Evolutionary conservation across 2,113 vertebrate genomes (phyloP).

Genomic region (Oriolus oriolus): DNA sequence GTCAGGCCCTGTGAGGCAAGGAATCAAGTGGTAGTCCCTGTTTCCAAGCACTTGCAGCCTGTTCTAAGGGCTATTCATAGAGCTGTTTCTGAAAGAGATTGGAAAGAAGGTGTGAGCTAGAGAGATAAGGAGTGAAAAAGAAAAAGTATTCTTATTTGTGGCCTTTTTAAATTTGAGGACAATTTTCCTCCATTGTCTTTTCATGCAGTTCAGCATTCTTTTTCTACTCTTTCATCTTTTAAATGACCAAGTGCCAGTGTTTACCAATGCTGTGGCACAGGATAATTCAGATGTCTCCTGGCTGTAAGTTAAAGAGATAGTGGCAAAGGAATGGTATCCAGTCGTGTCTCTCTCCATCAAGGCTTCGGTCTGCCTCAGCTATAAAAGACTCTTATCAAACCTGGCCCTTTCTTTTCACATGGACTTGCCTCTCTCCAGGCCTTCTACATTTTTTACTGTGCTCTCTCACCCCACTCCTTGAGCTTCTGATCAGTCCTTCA

Average conservation of each 20-base stretch:
- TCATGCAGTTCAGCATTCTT: background rate
- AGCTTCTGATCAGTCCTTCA: background rate
- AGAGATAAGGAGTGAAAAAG: background rate
- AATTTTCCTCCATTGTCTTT: background rate
- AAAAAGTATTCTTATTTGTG: background rate
- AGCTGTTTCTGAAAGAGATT: background rate
- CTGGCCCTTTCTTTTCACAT: background rate
- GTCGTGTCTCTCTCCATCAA: background rate
- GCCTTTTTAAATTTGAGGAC: background rate
- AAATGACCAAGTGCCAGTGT: background rate
- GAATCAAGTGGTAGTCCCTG: background rate
- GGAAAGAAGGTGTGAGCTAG: background rate
- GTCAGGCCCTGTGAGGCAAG: background rate
- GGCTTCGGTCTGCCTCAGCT: background rate
- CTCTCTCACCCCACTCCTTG: background rate
- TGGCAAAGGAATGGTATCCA: background rate
- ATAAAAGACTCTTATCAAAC: background rate
- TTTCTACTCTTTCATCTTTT: background rate
- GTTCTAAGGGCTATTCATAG: background rate
- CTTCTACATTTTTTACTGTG: background rate
- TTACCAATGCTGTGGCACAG: background rate
- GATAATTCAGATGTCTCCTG: background rate
- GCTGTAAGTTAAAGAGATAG: background rate
- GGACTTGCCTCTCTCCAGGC: background rate
- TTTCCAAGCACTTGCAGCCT: background rate